Conservation (phyloP, 2,797 vertebrate species). For the Gymnothorax javanicus region DNA sequence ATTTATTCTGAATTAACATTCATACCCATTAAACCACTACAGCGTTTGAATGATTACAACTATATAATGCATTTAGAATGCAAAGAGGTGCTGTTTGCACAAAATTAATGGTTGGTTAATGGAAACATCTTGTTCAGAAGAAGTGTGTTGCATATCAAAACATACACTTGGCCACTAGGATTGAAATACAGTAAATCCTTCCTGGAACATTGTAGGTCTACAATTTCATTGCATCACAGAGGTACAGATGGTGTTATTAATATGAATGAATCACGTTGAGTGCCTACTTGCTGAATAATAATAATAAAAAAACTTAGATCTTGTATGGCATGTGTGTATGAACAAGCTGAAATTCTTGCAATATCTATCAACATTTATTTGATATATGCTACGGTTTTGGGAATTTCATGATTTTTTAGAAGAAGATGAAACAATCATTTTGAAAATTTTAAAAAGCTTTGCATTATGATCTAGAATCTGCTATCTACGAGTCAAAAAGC, state of each 20-base stretch:
- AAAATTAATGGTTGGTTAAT: not conserved
- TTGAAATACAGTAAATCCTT: not conserved
- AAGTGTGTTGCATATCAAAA: not conserved
- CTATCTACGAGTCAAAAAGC: conserved; percentile 46
- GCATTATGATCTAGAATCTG: conserved; percentile 50
- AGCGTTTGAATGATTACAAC: not conserved
- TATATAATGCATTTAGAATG: conserved; percentile 1
- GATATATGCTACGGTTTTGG: not conserved
- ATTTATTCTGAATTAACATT: conserved; percentile 11
- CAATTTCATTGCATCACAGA: not conserved
- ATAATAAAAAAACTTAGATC: not conserved
- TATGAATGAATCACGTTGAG: not conserved
- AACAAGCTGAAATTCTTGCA: not conserved
- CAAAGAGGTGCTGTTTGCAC: not conserved
- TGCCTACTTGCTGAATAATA: not conserved
- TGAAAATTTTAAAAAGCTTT: conserved; percentile 44
- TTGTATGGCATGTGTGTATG: conserved; percentile 7
- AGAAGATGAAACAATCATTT: conserved; percentile 40
- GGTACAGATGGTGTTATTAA: not conserved
- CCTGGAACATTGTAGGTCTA: not conserved
- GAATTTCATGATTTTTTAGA: conserved; percentile 24
- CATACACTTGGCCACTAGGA: not conserved
- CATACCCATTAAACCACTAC: conserved; percentile 27
- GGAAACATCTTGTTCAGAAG: not conserved
- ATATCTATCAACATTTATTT: not conserved